Conservation (phyloP, 2,888 invertebrate genomes). For the Halictus ligatus region DNA sequence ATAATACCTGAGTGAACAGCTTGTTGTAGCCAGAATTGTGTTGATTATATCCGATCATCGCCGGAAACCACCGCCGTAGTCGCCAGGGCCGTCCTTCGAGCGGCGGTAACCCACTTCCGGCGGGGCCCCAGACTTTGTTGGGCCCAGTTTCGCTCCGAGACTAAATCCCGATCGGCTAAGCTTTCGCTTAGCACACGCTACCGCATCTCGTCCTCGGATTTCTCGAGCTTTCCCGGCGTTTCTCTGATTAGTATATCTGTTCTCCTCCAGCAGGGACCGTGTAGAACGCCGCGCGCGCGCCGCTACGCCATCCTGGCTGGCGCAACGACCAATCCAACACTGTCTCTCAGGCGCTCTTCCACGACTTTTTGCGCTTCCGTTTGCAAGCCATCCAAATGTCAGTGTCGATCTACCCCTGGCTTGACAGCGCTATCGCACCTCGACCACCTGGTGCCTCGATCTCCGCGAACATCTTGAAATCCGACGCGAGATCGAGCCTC, state of each 20-base stretch:
- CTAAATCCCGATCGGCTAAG: conserved; percentile 56
- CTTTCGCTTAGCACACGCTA: conserved; percentile 67
- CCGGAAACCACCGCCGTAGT: conserved; percentile 75
- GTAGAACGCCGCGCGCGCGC: conserved; percentile 17
- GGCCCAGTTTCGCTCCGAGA: conserved; percentile 46
- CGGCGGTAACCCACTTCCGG: conserved; percentile 53
- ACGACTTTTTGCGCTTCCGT: conserved; percentile 81
- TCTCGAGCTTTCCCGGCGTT: conserved; percentile 18
- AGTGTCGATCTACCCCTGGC: conserved; percentile 48
- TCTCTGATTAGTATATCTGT: neutral
- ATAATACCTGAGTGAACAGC: conserved; percentile 87
- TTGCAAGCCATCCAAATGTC: conserved; percentile 81
- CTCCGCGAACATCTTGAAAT: conserved; percentile 42
- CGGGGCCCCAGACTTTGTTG: conserved; percentile 26
- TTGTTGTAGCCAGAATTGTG: conserved; percentile 93
- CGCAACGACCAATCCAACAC: conserved; percentile 43
- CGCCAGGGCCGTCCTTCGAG: conserved; percentile 69
- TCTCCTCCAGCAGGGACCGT: neutral
- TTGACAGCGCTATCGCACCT: conserved; percentile 30
- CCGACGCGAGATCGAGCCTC: conserved; percentile 24
- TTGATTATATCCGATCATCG: conserved; percentile 91
- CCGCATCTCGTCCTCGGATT: conserved; percentile 71
- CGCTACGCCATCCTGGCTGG: conserved; percentile 67
- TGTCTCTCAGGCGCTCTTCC: conserved; percentile 66
- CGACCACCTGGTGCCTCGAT: conserved; percentile 32